Base-by-base conservation (phyloP, 2,113 vertebrate species). In the Empidonax alnorum region DNA sequence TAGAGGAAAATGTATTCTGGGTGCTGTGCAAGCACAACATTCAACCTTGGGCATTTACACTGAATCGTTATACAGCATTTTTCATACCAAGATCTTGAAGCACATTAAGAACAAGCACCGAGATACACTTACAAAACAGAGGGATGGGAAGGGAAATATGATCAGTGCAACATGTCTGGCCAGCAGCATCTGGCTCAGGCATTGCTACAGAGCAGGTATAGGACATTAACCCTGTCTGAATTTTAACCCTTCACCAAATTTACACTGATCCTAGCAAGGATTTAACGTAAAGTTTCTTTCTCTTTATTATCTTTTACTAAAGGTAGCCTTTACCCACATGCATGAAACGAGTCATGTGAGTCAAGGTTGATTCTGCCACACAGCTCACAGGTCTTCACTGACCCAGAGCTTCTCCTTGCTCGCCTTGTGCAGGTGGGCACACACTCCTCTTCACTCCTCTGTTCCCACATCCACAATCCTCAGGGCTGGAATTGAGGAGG, bases 371-470 rank as follows among this genome's bases (percentile, higher is more conserved):
- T 24, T 86, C 14, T 41, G 17, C 15, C 24, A 41, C 13, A 46
- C 10, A 84, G 14, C 28, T 52, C 33, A 11, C n/a, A 52, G 25
- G 44, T 87, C 17, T 28, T 66, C 27, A 49, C 6, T 4, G 4
- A n/a, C 27, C 44, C 47, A 49, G 50, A 78, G 7, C 7, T 3
- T 66, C 39, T 71, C 10, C 50, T 46, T 2, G 0, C 9, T 77
- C 47, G 49, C 12, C 19, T 0, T 0, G 0, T 33, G 18, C 15
- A 58, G 63, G 7, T 5, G 8, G 23, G 13, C 9, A 37, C 1
- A 1, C 3, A 44, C 4, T 4, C 7, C 39, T 33, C 33, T 59
- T 77, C 52, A 18, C 3, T 76, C 46, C 33, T 41, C 59, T 80
- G 25, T 12, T 72, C 8, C 31, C 24, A 33, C 5, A 56, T 23